Percentiles rank a stretch among this genome's conserved stretches.
Conservation (phyloP, 2,113 vertebrate species). For the Sterrhoptilus dennistouni region DNA sequence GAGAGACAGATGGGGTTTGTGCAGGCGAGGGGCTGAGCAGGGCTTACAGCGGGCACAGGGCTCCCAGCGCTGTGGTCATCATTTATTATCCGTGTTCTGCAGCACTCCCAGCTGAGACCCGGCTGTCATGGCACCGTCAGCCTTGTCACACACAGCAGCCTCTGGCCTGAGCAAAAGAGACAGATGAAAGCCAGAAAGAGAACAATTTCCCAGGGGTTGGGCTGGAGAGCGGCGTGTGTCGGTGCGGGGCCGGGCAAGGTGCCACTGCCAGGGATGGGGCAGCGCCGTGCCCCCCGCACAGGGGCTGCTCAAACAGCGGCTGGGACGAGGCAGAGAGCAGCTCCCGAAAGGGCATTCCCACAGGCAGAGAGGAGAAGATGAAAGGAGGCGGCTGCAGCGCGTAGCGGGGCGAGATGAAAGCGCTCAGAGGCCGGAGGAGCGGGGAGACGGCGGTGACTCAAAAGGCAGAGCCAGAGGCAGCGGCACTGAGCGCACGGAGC, state of each 20-base stretch:
- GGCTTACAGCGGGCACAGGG: background rate
- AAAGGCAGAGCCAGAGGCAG: background rate
- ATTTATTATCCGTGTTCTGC: background rate
- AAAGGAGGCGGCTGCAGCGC: background rate
- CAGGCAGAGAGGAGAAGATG: background rate
- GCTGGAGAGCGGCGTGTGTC: background rate
- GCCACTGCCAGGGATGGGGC: fast-evolving
- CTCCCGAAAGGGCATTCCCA: background rate
- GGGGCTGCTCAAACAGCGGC: fast-evolving
- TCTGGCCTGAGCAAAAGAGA: background rate
- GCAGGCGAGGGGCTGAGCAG: background rate
- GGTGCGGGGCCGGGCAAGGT: fast-evolving
- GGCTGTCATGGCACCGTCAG: background rate
- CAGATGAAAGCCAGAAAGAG: background rate
- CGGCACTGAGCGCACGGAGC: fast-evolving
- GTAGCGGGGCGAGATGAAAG: background rate
- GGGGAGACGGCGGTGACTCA: background rate
- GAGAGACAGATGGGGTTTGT: background rate
- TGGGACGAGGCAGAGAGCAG: fast-evolving
- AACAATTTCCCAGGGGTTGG: background rate
- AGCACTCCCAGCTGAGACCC: background rate
- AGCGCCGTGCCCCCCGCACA: fast-evolving
- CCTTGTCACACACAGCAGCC: background rate
- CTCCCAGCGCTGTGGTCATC: background rate
- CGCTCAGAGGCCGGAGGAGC: background rate